These are phyloP conservation scores for Cloeon dipterum DNA, from an alignment of 2,888 invertebrate species.

Conservation along the genomic window DNA sequence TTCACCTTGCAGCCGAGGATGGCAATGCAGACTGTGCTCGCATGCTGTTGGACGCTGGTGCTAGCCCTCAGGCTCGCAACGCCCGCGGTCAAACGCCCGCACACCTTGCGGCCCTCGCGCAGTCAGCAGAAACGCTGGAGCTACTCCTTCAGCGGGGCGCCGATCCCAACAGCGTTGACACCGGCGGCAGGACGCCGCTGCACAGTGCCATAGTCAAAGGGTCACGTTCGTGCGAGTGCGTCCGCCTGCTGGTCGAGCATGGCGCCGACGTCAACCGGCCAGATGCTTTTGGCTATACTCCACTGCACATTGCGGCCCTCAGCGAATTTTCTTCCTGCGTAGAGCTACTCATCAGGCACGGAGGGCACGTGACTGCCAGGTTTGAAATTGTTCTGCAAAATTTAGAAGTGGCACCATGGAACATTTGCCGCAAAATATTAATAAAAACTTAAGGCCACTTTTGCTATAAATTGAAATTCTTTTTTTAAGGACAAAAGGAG, in stretches of 20 bases:
- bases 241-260: conserved; percentile 25
- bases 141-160: conserved; percentile 39
- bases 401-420: no score
- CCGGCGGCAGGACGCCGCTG: conserved; percentile 52
- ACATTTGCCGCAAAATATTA: no score
- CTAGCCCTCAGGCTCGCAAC: conserved; percentile 51
- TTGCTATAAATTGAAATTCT: no score
- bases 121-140: conserved; percentile 54
- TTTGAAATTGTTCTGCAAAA: no score
- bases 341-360: conserved; percentile 32
- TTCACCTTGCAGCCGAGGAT: conserved; percentile 75
- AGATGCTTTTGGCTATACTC: conserved; percentile 64
- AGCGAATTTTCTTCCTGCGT: conserved; percentile 62
- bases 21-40: conserved; percentile 56
- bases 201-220: conserved; percentile 64
- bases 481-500: conserved; percentile 62
- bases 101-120: conserved; percentile 61
- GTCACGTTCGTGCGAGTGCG: conserved; percentile 43
- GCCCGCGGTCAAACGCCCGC: conserved; percentile 57
- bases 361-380: conserved; percentile 5
- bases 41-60: conserved; percentile 46
- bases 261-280: conserved; percentile 34
- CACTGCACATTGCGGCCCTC: conserved; percentile 58
- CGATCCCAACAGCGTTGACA: conserved; percentile 38
- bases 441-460: no score